Percentiles rank a stretch among this genome's conserved stretches.
Evolutionary conservation across 2,113 vertebrate species (phyloP).

Genomic region (Isurus oxyrinchus): DNA sequence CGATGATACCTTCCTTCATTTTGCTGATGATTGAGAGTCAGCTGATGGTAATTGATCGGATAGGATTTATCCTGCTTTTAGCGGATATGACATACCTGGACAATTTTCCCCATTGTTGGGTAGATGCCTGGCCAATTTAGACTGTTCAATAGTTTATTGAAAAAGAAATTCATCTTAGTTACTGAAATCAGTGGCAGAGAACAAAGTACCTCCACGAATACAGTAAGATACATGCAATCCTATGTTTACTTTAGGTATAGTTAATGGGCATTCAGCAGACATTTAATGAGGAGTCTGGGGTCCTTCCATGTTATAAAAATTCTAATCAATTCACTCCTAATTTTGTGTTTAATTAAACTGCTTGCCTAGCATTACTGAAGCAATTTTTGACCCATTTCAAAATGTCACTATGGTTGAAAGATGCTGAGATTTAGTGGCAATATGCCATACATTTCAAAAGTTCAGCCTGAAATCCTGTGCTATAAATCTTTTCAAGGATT

Average conservation of each 20-base stretch:
- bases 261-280: neutral
- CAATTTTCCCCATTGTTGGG: neutral
- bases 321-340: neutral
- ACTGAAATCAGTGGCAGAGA: neutral
- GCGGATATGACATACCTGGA: neutral
- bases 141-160: neutral
- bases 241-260: neutral
- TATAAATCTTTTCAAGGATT: neutral
- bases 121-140: neutral
- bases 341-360: neutral
- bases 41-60: too few relatives aligned
- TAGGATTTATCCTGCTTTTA: too few relatives aligned
- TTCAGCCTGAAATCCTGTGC: neutral
- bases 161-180: neutral
- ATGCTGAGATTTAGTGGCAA: neutral
- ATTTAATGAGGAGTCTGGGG: neutral
- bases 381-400: slow-evolving; percentile 13
- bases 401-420: neutral
- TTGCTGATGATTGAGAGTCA: too few relatives aligned
- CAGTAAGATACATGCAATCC: neutral
- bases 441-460: neutral
- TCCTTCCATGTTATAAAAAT: neutral
- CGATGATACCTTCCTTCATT: too few relatives aligned
- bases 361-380: neutral
- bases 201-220: neutral